phyloP scores from a whole-genome alignment of 2,113 vertebrate species.

The Odontophorus gujanensis region DNA sequence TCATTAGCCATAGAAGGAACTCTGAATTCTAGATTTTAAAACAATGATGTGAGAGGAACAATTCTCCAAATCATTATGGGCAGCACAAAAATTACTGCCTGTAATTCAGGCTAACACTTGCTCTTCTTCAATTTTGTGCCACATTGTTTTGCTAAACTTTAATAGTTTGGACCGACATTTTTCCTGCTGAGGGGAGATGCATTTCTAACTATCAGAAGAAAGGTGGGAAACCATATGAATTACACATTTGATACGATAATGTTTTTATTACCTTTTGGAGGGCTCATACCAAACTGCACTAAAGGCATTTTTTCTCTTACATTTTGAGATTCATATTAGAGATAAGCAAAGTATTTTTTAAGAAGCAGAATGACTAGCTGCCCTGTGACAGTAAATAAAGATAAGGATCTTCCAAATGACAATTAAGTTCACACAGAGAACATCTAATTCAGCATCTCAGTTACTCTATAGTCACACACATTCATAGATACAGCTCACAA shows the following conservation, averaged over 20 bases:
- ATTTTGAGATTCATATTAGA: background rate
- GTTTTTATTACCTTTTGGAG: slow-evolving; percentile 25
- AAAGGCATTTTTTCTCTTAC: background rate
- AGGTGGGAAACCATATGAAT: slow-evolving; percentile 41
- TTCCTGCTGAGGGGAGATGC: slow-evolving; percentile 25
- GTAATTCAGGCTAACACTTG: background rate
- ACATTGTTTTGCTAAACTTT: background rate
- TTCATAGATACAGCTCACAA: background rate
- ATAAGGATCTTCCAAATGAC: background rate
- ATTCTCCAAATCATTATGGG: background rate
- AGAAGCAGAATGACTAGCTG: slow-evolving; percentile 24
- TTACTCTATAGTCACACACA: background rate
- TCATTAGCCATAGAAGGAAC: background rate
- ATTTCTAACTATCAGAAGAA: slow-evolving; percentile 35
- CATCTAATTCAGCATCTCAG: background rate
- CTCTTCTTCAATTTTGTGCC: background rate
- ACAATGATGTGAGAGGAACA: background rate
- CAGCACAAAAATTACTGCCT: background rate
- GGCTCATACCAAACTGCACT: background rate
- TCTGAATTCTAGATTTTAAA: background rate
- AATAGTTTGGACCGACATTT: slow-evolving; percentile 9
- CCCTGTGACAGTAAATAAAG: slow-evolving; percentile 5
- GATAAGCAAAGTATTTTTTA: background rate
- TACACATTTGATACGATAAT: slow-evolving; percentile 42
- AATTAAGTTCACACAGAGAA: background rate